A percentile compares a stretch with the other conserved stretches of the same genome.
Conservation (phyloP, 2,797 vertebrate genomes). For the Forpus xanthops region DNA sequence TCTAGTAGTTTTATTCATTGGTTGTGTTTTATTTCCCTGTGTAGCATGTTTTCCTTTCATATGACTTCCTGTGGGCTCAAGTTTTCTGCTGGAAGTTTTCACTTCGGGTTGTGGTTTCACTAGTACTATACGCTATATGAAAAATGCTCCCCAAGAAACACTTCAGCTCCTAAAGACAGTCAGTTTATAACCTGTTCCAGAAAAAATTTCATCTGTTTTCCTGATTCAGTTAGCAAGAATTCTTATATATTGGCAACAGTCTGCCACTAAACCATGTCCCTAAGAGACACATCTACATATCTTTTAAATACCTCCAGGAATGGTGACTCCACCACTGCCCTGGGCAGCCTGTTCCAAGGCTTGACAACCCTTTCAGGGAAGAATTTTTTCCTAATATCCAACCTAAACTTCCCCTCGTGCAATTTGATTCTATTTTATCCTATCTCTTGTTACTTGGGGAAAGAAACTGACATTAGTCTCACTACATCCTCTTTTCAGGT, state of each 20-base stretch:
- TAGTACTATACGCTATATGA: background rate
- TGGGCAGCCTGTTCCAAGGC: background rate
- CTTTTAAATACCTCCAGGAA: background rate
- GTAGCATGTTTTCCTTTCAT: background rate
- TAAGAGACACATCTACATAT: fast-evolving
- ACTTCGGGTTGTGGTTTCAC: background rate
- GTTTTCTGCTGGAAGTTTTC: background rate
- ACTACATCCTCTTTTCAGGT: background rate
- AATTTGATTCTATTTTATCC: background rate
- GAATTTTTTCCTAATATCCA: background rate
- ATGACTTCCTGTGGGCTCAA: background rate
- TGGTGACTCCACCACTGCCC: background rate
- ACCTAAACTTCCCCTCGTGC: background rate
- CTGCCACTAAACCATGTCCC: background rate
- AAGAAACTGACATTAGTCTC: fast-evolving
- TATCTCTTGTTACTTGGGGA: background rate
- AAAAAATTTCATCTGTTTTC: background rate
- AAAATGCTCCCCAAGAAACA: fast-evolving
- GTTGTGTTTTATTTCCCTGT: background rate
- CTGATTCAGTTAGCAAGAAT: background rate
- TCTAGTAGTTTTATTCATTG: background rate
- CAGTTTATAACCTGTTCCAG: background rate
- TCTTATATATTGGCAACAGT: background rate
- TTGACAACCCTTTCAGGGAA: background rate
- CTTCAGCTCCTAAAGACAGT: background rate